Evolutionary conservation across 2,888 invertebrate species (phyloP).

Genomic region (Empis livida): DNA sequence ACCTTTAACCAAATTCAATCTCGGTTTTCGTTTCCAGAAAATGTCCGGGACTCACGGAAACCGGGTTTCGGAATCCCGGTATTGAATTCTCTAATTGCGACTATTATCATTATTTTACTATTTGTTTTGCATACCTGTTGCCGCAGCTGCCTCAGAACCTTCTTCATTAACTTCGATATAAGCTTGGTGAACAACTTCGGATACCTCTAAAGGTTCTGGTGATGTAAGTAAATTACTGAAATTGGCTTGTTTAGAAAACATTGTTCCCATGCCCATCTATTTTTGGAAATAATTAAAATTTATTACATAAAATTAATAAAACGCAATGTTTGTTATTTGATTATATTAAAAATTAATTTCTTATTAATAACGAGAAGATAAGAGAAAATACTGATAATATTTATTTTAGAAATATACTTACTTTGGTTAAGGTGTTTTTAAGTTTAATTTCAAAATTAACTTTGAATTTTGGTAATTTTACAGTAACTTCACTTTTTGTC

Average conservation of each 20-base stretch:
- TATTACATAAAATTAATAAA: neutral
- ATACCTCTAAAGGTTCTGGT: constrained; percentile 39
- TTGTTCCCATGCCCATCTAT: constrained; percentile 54
- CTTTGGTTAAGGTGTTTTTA: constrained; percentile 44
- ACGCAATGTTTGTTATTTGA: too few relatives aligned
- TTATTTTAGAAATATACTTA: constrained; percentile 10
- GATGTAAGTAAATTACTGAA: constrained; percentile 47
- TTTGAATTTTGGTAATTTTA: constrained; percentile 69
- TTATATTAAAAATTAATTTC: too few relatives aligned
- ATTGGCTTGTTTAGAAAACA: constrained; percentile 46
- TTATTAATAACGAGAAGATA: too few relatives aligned
- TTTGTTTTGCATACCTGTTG: constrained; percentile 41
- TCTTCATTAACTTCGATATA: constrained; percentile 80
- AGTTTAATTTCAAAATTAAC: constrained; percentile 61
- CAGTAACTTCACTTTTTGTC: constrained; percentile 28
- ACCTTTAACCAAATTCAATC: too few relatives aligned
- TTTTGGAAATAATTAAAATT: neutral
- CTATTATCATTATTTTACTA: neutral
- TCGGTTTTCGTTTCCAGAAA: too few relatives aligned
- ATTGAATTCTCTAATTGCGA: neutral
- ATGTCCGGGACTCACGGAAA: too few relatives aligned
- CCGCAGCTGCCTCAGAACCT: constrained; percentile 79
- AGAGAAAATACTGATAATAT: neutral
- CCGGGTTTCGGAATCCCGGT: too few relatives aligned
- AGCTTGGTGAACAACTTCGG: constrained; percentile 69